Base-by-base conservation (phyloP, 2,888 invertebrate genomes). In the Hyles lineata region DNA sequence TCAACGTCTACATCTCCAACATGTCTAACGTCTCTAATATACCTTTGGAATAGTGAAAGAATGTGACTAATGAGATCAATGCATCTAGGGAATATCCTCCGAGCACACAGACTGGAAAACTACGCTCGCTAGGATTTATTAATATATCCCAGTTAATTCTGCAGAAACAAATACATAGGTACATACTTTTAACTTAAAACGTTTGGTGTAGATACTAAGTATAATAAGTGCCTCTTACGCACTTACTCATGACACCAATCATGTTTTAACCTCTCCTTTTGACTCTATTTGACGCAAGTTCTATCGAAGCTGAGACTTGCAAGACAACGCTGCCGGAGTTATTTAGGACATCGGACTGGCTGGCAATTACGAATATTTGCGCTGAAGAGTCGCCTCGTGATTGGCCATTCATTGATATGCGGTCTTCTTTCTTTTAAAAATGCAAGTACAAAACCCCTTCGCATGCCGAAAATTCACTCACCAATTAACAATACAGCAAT, bases 181-280 rank as follows among this genome's bases (percentile, higher is more conserved):
- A 29, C n/a, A 35, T 35, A 8, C 35, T 11, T 43, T 15, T 15
- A 15, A 43, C 43, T 11, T 11, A 3, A 43, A 43, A 11, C 15
- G 43, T 11, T 11, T 15, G 11, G 43, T 43, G 11, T n/a, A 19
- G 5, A 6, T 1, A 7, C n/a, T 7, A 55, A 15, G 7, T 19
- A 55, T n/a, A 55, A 55, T n/a, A 17, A 19, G 8, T 7, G 8
- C 7, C n/a, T 55, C n/a, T 55, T 17, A 55, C 55, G 55, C 55
- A 55, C 19, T 6, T n/a, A 55, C n/a, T 7, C n/a, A 55, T 55
- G 17, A 17, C 55, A 19, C n/a, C n/a, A 55, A 55, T 55, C 5
- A 55, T 55, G 55, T n/a, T 55, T 55, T 55, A 55, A 55, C 55
- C 55, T 55, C n/a, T 55, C 55, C 55, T 55, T 55, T 55, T 55